Evolutionary conservation across 2,797 vertebrate genomes (phyloP), one percentile per base, ranked within the genome.

Genomic region (Sciaenops ocellatus): DNA sequence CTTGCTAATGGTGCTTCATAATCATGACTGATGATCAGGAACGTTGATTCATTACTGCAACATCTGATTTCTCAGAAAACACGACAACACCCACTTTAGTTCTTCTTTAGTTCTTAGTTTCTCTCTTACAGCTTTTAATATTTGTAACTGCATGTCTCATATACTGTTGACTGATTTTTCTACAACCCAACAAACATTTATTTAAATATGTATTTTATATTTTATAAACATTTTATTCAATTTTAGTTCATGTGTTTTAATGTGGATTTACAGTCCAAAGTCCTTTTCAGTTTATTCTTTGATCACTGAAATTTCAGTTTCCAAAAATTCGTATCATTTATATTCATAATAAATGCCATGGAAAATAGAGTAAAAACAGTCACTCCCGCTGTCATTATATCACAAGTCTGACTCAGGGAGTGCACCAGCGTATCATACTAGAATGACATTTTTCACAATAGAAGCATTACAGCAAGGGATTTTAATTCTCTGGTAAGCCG

Each of bases 21-120:
- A 46, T 34, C 16, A 8, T 15, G 46, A 7, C 6, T 11, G 22
- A 12, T 5, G 34, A 8, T 8, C n/a, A n/a, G n/a, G n/a, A n/a
- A n/a, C n/a, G n/a, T n/a, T 54, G 12, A 3, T 2, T 22, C 1
- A 12, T 1, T 30, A 3, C 47, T 52, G 16, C 15, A 34, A 11
- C 34, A 44, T 4, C 3, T 44, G 42, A 15, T 44, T 44, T 42
- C 8, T 15, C 42, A 74, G 59, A 26, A 41, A 9, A 3, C 1
- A 17, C 1, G 1, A 1, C 41, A 47, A 12, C 3, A 6, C 15
- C 28, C 3, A 2, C 2, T 20, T 3, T 6, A 3, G 3, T n/a
- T 10, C n/a, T n/a, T n/a, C n/a, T n/a, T n/a, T n/a, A n/a, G n/a
- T n/a, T n/a, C n/a, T 3, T 6, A 3, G 3, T n/a, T 10, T 54